Evolutionary conservation across 2,888 invertebrate genomes (phyloP), one percentile per base, ranked within the genome.

Genomic region (Anoplius nigerrimus): DNA sequence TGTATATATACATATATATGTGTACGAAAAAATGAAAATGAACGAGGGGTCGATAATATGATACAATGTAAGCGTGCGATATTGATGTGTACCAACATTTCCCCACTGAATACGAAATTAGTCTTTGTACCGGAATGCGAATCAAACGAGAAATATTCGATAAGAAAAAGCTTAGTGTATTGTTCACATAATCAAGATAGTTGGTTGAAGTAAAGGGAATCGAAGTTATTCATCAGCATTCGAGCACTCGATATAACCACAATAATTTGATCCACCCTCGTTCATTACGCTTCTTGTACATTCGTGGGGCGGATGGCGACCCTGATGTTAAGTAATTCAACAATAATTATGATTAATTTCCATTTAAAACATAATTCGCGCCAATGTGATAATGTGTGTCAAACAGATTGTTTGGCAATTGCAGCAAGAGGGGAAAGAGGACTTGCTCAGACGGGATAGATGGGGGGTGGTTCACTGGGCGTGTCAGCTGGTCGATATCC

Each of bases 401-500:
- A 68, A 79, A 74, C 62, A 70, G 67, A 74, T 74, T 79, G 66
- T 78, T 76, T 71, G 76, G 77, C 58, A 74, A 79, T 76, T 59
- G 76, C 55, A 61, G 56, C 55, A n/a, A 48, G 56, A 51, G 48
- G 16, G 69, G 62, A 66, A 45, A 57, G 34, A 60, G 34, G 20
- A 21, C 18, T 52, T 15, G 52, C 15, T 34, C 13, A 21, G 43
- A 21, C 21, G 56, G 46, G 62, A 43, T 52, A 68, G 76, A 63
- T 61, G 46, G 72, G 54, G 78, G 71, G 70, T 64, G 61, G 80
- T 73, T 69, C 34, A 11, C 34, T 80, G 84, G 85, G 85, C 83
- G 86, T 84, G 85, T 81, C 79, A 73, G 78, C 82, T 84, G 86
- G 83, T 87, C 86, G 87, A 87, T 87, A 87, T 82, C 83, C 80